Evolutionary conservation across 2,113 vertebrate genomes (phyloP).

Genomic region (Sinocyclocheilus anshuiensis): DNA sequence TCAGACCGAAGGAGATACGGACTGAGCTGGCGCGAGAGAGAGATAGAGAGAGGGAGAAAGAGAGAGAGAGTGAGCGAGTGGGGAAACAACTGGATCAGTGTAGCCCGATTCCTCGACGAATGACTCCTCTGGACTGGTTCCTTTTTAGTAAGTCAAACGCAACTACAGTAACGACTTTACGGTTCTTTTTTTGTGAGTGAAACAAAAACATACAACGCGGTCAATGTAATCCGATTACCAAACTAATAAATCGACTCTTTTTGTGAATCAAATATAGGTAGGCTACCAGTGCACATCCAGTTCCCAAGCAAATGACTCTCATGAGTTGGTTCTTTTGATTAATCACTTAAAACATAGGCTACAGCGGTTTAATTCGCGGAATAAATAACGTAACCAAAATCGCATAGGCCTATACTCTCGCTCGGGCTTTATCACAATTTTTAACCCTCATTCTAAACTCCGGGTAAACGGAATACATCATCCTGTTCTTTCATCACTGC

Average conservation of each 20-base stretch:
- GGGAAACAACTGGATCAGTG: neutral
- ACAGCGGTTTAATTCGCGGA: neutral
- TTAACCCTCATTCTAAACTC: too few relatives aligned
- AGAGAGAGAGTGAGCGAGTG: neutral
- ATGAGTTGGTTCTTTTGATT: neutral
- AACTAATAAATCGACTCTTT: neutral
- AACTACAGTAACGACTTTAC: neutral
- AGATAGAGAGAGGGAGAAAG: slow-evolving; percentile 2
- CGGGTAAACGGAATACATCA: too few relatives aligned
- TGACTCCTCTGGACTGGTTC: neutral
- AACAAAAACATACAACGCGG: neutral
- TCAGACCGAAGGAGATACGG: slow-evolving; percentile 62
- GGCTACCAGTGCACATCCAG: neutral
- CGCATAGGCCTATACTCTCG: too few relatives aligned
- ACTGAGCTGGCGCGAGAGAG: slow-evolving; percentile 22
- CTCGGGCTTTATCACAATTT: too few relatives aligned
- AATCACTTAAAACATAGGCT: neutral
- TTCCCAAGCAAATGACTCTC: neutral
- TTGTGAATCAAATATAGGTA: neutral
- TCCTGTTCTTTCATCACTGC: neutral
- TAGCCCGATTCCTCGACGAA: neutral
- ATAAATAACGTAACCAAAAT: too few relatives aligned
- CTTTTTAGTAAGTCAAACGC: neutral
- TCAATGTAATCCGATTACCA: neutral
- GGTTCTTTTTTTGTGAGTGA: neutral